Evolutionary conservation across 2,888 invertebrate genomes (phyloP).

Genomic region (Lacanobia oleracea): DNA sequence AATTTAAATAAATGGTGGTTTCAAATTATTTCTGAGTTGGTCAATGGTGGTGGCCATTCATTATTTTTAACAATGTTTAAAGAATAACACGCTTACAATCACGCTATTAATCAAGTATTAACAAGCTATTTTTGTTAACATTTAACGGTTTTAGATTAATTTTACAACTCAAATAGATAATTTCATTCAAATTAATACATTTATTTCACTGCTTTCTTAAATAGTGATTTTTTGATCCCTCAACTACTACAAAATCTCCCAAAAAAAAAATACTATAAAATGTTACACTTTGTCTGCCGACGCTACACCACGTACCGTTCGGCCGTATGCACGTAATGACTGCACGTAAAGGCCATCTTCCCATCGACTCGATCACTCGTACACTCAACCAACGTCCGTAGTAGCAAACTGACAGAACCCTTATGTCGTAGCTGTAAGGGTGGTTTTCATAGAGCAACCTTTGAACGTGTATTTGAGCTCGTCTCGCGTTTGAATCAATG

Average conservation of each 20-base stretch:
- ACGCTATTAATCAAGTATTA: not conserved
- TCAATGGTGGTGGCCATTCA: not conserved
- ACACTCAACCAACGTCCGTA: not conserved
- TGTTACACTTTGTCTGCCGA: conserved; percentile 59
- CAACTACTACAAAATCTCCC: not conserved
- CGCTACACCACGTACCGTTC: conserved; percentile 50
- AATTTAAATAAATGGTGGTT: conserved; percentile 15
- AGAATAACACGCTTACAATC: not conserved
- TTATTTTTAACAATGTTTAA: not conserved
- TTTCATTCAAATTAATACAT: too few relatives aligned
- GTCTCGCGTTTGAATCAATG: conserved; percentile 17
- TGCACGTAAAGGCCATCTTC: conserved; percentile 77
- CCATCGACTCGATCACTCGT: conserved; percentile 63
- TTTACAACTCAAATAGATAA: not conserved
- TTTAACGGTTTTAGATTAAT: not conserved
- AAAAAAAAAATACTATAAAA: not conserved
- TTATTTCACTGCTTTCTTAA: not conserved
- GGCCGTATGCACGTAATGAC: conserved; percentile 45
- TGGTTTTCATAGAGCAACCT: not conserved
- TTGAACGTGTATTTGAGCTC: not conserved
- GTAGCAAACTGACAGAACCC: not conserved
- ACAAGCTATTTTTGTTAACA: not conserved
- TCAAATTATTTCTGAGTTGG: not conserved
- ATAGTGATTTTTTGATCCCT: not conserved
- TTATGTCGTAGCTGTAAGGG: not conserved